Conservation (phyloP, 2,888 invertebrate species). For the Leucophenga montana region DNA sequence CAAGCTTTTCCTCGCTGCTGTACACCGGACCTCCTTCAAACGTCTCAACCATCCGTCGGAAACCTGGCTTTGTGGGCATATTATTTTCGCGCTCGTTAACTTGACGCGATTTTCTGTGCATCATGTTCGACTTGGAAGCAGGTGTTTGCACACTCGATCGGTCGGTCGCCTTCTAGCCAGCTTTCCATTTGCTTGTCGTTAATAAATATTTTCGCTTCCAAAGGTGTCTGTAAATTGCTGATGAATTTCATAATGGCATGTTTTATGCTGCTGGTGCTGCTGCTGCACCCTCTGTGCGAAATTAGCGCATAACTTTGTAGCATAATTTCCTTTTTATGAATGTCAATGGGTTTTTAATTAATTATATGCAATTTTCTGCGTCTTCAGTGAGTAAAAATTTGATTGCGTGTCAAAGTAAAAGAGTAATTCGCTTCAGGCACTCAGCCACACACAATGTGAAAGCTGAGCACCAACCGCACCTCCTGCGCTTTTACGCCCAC, state of each 20-base stretch:
- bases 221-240: constrained; percentile 58
- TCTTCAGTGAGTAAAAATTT: neutral
- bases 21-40: neutral
- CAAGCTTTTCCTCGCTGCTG: neutral
- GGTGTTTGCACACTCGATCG: neutral
- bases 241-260: constrained; percentile 55
- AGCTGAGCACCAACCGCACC: too few relatives aligned
- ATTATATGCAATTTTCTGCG: constrained; percentile 52
- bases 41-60: neutral
- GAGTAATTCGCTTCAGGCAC: too few relatives aligned
- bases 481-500: too few relatives aligned
- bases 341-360: constrained; percentile 65
- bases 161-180: constrained; percentile 39
- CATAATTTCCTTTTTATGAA: constrained; percentile 64
- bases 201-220: constrained; percentile 49
- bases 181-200: constrained; percentile 54
- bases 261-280: constrained; percentile 46
- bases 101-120: constrained; percentile 23
- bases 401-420: neutral
- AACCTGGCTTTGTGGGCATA: constrained; percentile 41
- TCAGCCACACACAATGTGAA: too few relatives aligned
- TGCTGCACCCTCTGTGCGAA: constrained; percentile 22
- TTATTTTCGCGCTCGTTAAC: constrained; percentile 63
- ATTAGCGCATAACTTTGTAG: constrained; percentile 33
- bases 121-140: constrained; percentile 26